phyloP scores from a whole-genome alignment of 2,888 invertebrate genomes.

The Blastobasis lacticolella region DNA sequence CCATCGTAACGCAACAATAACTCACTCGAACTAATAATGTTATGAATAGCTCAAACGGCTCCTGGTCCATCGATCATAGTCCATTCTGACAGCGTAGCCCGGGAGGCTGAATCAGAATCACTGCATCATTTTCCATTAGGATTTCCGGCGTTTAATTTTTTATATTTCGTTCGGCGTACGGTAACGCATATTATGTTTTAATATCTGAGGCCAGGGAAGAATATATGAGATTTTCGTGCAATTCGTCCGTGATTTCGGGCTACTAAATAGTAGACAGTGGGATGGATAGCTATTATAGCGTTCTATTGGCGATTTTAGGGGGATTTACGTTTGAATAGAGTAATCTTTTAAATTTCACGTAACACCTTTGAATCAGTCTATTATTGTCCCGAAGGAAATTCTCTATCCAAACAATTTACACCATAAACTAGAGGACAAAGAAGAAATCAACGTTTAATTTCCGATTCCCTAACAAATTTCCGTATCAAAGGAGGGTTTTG shows the following conservation, averaged over 20 bases:
- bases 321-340: no score
- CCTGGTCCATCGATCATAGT: conserved; percentile 10
- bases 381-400: no score
- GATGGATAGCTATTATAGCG: no score
- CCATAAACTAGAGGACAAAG: conserved; percentile 10
- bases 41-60: conserved; percentile 27
- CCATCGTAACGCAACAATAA: conserved; percentile 18
- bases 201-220: no score
- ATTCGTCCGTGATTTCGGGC: no score
- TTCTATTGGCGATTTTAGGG: no score
- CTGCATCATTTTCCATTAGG: conserved; percentile 37
- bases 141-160: conserved; percentile 9
- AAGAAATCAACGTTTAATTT: conserved; percentile 30
- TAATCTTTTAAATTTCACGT: no score
- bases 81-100: conserved; percentile 5
- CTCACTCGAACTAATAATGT: conserved; percentile 34
- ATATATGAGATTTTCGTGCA: no score
- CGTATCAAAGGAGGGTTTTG: conserved; percentile 28
- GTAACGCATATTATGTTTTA: no score
- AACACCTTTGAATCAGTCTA: no score
- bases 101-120: conserved; percentile 24
- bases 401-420: background rate
- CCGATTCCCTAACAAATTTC: conserved; percentile 42
- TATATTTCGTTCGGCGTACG: no score
- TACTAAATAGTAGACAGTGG: no score